phyloP scores from a whole-genome alignment of 30 jellyfish, hydroid and myxozoan species.

The Hydractinia echinata region DNA sequence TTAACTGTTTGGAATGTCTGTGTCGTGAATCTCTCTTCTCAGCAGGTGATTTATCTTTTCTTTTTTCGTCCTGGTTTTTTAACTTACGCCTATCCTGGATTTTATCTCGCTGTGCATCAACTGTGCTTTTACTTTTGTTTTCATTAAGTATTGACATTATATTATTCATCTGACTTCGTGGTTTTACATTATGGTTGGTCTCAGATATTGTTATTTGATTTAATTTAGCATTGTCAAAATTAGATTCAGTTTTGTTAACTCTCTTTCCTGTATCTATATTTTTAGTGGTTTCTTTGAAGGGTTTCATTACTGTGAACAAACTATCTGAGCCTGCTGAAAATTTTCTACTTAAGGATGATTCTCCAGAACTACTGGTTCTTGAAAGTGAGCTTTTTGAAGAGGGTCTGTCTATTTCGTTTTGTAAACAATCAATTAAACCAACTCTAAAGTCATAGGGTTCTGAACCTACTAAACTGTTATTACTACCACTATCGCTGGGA shows the following conservation, averaged over 20 bases:
- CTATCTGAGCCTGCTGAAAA: not conserved
- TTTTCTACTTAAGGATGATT: not conserved
- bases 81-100: not conserved
- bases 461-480: not conserved
- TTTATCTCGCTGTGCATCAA: not conserved
- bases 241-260: not conserved
- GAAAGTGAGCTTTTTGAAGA: constrained; percentile 11
- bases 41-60: not conserved
- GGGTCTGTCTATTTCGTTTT: not conserved
- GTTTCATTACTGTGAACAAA: not conserved
- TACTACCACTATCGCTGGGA: not conserved
- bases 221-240: not conserved
- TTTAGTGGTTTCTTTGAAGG: no score
- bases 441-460: not conserved
- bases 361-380: not conserved
- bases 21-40: not conserved
- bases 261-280: not conserved
- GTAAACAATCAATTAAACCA: constrained; percentile 1
- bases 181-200: not conserved
- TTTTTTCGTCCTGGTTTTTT: not conserved
- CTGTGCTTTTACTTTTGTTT: constrained; percentile 4
- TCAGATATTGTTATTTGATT: not conserved
- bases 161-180: constrained; percentile 1
- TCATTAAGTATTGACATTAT: constrained; percentile 20
- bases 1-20: not conserved